Evolutionary conservation across 2,888 invertebrate genomes (phyloP).

Genomic region (Lithophane leautieri): DNA sequence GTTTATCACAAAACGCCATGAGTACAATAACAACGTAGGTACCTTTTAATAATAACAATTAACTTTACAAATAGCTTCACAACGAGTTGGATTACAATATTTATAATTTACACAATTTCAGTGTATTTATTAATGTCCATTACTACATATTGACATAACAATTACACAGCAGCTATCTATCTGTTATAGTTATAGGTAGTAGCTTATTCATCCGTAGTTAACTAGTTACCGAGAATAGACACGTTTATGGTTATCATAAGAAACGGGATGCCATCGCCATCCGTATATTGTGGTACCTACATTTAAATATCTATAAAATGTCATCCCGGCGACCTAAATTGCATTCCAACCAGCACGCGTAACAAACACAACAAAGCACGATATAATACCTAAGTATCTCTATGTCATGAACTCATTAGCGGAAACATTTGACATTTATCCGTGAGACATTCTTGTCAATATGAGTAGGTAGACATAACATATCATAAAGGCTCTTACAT

Average conservation of each 20-base stretch:
- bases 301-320: not conserved
- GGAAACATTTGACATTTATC: conserved; percentile 10
- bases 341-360: not conserved
- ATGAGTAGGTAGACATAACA: no score
- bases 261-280: not conserved
- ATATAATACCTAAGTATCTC: no score
- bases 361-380: not conserved
- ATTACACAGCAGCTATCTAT: conserved; percentile 3
- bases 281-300: not conserved
- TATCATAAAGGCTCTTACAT: no score
- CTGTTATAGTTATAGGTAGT: not conserved
- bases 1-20: conserved; percentile 10
- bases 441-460: conserved; percentile 5
- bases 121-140: conserved; percentile 7
- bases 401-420: not conserved
- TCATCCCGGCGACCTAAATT: conserved; percentile 1
- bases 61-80: conserved; percentile 18
- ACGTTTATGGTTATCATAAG: conserved; percentile 25
- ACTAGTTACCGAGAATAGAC: conserved; percentile 9
- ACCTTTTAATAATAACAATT: conserved; percentile 15
- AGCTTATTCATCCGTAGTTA: not conserved
- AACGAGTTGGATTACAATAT: conserved; percentile 2
- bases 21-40: conserved; percentile 1
- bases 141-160: conserved; percentile 24
- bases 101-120: conserved; percentile 19